Conservation (phyloP, 2,113 vertebrate species). For the Zosterops borbonicus region DNA sequence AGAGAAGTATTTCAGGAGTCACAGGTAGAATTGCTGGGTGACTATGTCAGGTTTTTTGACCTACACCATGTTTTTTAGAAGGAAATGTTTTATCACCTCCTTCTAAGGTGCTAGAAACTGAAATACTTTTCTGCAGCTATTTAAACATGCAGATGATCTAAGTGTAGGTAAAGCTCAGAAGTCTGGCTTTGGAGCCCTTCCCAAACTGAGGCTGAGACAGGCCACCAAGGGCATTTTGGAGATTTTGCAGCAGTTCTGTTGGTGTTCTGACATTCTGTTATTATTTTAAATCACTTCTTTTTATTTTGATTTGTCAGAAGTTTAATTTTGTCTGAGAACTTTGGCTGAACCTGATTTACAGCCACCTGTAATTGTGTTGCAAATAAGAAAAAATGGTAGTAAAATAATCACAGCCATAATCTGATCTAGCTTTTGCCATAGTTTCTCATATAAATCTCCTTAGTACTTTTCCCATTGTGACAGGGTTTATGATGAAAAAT, state of each 20-base stretch:
- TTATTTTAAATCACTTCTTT: background rate
- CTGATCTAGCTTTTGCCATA: background rate
- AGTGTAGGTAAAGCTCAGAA: background rate
- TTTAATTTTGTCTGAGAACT: background rate
- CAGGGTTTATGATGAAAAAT: slow-evolving; percentile 33
- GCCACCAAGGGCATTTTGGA: background rate
- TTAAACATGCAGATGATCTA: background rate
- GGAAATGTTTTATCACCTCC: background rate
- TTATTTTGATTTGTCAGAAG: background rate
- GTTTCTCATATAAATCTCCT: slow-evolving; percentile 26
- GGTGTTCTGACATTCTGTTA: background rate
- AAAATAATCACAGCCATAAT: slow-evolving; percentile 2
- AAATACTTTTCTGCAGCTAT: background rate
- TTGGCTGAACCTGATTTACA: slow-evolving; percentile 13
- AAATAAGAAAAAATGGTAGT: background rate
- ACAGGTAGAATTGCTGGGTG: background rate
- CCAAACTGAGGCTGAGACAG: background rate
- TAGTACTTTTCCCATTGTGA: slow-evolving; percentile 10
- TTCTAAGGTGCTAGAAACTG: background rate
- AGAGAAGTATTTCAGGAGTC: background rate
- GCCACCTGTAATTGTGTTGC: background rate
- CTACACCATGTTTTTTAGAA: background rate
- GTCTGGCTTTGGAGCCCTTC: background rate
- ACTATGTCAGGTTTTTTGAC: background rate
- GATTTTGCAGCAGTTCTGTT: background rate